Evolutionary conservation across 2,888 invertebrate species (phyloP), one percentile per base, ranked within the genome.

Genomic region (Trissolcus japonicus): DNA sequence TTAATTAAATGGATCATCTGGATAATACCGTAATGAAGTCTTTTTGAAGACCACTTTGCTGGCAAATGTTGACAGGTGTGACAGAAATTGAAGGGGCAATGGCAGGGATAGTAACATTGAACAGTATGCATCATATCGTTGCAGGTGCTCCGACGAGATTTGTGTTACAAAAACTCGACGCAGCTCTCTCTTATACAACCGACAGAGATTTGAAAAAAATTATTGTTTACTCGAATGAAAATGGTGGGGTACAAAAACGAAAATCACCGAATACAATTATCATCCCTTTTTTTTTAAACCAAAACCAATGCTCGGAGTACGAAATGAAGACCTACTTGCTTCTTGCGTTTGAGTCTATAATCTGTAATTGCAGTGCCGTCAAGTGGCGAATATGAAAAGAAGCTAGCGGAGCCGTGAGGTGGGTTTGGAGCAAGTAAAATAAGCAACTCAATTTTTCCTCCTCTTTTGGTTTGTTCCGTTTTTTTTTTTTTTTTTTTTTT

Each of bases 51-150:
- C 53, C 43, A 41, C 55, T 51, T 69, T 40, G 29, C 13, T 35
- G 17, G 60, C n/a, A 65, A 72, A 51, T 51, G 9, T 19, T 72
- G 65, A 72, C 72, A 72, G 72, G 72, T 65, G 72, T 72, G 72
- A 72, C 54, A 54, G 41, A 59, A 65, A 65, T 72, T 57, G 72
- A 46, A 29, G 54, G 40, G 48, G 35, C 6, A 57, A 56, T 62
- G 55, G 63, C 46, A 6, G 14, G 29, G 43, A 51, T 6, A 53
- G 35, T 21, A 53, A n/a, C 25, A 16, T 3, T 19, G 2, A 55
- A 19, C 60, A 19, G 50, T 60, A 51, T 29, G 1, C 25, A 17
- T 60, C 60, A 66, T 60, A 65, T 48, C 41, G 25, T 54, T 53
- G 55, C 73, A 73, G 73, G 73, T 73, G 73, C 55, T 46, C 46